A percentile compares a stretch with the other conserved stretches of the same genome.
These are phyloP conservation scores for Brassicogethes aeneus DNA, from an alignment of 2,888 invertebrate species.

Conservation along the genomic window DNA sequence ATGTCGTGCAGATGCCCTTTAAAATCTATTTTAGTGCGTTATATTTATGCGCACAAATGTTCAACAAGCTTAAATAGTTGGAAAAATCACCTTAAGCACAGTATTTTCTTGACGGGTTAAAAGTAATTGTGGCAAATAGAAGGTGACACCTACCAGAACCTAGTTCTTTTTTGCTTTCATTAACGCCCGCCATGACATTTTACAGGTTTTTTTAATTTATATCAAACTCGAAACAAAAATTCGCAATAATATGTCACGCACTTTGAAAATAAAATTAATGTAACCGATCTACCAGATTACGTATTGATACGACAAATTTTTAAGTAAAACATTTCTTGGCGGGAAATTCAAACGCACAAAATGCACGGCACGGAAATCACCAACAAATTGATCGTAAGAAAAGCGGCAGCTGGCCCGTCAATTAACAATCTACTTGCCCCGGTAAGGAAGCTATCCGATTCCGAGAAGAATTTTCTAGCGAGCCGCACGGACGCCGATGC, in stretches of 20 bases:
- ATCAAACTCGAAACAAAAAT: neutral
- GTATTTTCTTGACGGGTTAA: too few relatives aligned
- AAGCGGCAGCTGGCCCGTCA: conserved; percentile 12
- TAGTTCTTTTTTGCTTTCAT: conserved; percentile 23
- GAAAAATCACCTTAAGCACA: too few relatives aligned
- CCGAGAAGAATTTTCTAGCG: neutral
- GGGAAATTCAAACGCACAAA: conserved; percentile 12
- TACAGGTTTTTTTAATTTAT: neutral
- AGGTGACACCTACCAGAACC: conserved; percentile 29
- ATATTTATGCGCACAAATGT: neutral
- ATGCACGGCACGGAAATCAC: neutral
- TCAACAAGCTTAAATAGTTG: too few relatives aligned
- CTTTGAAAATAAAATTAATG: neutral
- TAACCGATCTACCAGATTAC: neutral
- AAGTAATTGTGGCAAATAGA: conserved; percentile 9
- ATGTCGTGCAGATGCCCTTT: conserved; percentile 12
- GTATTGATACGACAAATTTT: conserved; percentile 7
- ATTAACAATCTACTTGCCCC: too few relatives aligned
- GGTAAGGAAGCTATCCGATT: neutral
- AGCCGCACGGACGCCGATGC: neutral
- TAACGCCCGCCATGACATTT: conserved; percentile 1
- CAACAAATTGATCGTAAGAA: conserved; percentile 6
- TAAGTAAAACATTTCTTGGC: too few relatives aligned
- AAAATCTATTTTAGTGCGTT: neutral
- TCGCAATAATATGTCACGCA: neutral